Evolutionary conservation across 2,888 invertebrate genomes (phyloP), one percentile per base, ranked within the genome.

Genomic region (Tupiocoris notatus): DNA sequence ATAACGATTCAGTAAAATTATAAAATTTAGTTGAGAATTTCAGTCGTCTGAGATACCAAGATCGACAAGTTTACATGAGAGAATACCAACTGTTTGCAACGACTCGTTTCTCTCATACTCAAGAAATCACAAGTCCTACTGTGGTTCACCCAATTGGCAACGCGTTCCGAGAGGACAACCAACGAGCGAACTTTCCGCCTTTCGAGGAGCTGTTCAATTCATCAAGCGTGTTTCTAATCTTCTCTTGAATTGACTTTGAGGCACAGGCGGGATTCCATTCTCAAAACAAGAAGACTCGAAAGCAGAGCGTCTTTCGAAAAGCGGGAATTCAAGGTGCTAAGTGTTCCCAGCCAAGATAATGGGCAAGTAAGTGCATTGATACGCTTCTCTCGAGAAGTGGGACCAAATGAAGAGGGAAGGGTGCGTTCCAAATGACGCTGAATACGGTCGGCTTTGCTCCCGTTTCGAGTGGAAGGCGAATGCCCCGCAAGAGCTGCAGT

Each of bases 281-380:
- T 59, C 17, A 70, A 70, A 70, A 70, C 70, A 70, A 67, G 70
- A 58, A 39, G 39, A 39, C 6, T 12, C 39, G 39, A 39, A 12
- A 39, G 39, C 6, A 39, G 59, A 73, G 39, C 63, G 24, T 62
- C 63, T 61, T 61, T 39, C 21, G 20, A 39, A 39, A 39, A 39
- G 39, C 39, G 12, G 17, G 73, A 73, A 73, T 73, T 73, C 22
- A 62, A 73, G 54, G 73, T 62, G 73, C 73, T 73, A 73, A 63
- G 73, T 73, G 73, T 73, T 73, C 73, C 59, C 22, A 63, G 73
- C 59, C n/a, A 12, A 54, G 73, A 63, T 73, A 73, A 73, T 73
- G 73, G 73, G 63, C 61, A 73, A 73, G 61, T 73, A 73, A 73
- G 73, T 73, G 73, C 73, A 73, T 73, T 73, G 73, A 73, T 57